These are phyloP conservation scores for Grammomys dolichurus DNA, from an alignment of 2,113 vertebrate genomes.

Conservation along the genomic window DNA sequence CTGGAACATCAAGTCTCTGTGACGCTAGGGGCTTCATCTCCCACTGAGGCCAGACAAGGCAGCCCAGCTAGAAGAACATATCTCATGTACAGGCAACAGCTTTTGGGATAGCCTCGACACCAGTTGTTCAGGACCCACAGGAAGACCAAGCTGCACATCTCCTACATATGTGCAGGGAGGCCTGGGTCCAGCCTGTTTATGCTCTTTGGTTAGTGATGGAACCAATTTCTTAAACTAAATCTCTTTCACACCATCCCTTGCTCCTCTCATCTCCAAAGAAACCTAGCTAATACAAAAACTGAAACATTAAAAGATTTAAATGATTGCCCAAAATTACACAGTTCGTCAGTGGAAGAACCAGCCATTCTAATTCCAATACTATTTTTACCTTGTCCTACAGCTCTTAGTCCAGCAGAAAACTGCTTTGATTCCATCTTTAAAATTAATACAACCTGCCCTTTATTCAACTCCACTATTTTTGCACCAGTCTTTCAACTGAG, in stretches of 20 bases:
- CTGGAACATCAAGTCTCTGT: no score
- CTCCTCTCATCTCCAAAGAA: slow-evolving; percentile 29
- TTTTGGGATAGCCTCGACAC: no score
- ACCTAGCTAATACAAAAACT: slow-evolving; percentile 24
- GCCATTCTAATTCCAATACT: slow-evolving; percentile 22
- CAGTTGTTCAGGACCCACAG: no score
- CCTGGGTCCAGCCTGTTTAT: no score
- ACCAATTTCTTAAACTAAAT: slow-evolving; percentile 56
- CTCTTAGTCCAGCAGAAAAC: slow-evolving; percentile 26
- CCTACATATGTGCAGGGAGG: no score
- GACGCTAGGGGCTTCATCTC: no score
- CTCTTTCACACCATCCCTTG: neutral
- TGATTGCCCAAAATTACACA: neutral
- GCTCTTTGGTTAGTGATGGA: neutral
- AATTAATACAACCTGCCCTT: neutral
- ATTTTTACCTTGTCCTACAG: neutral
- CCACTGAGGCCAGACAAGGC: no score
- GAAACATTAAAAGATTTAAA: neutral
- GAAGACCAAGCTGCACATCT: no score
- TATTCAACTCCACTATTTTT: slow-evolving; percentile 43
- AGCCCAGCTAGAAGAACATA: no score
- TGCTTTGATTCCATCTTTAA: slow-evolving; percentile 30
- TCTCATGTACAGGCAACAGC: no score
- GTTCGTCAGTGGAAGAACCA: neutral
- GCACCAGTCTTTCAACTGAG: neutral